A percentile compares a stretch with the other conserved stretches of the same genome.
Evolutionary conservation across 2,888 invertebrate species (phyloP).

Genomic region (Syritta pipiens): DNA sequence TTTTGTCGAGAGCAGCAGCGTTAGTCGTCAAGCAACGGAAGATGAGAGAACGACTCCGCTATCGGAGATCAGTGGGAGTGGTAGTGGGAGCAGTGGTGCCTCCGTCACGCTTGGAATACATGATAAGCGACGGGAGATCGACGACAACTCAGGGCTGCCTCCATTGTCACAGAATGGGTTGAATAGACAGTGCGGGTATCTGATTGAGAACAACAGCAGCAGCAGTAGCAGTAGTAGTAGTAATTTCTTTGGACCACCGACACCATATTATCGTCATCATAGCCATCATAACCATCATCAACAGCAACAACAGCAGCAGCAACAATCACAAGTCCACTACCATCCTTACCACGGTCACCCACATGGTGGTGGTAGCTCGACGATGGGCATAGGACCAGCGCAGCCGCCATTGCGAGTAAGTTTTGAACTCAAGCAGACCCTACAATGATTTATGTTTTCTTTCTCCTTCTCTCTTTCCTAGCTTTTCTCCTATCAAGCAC

Average conservation of each 20-base stretch:
- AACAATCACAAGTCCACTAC: slow-evolving; percentile 63
- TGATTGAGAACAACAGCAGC: slow-evolving; percentile 54
- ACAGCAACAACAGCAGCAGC: slow-evolving; percentile 66
- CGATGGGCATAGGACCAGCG: slow-evolving; percentile 53
- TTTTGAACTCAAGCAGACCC: slow-evolving; percentile 1
- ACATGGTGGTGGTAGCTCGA: slow-evolving; percentile 26
- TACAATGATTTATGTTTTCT: not conserved
- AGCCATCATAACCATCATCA: slow-evolving; percentile 52
- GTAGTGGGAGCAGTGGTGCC: not conserved
- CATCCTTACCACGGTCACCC: slow-evolving; percentile 35
- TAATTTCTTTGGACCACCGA: slow-evolving; percentile 61
- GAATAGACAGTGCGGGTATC: slow-evolving; percentile 43
- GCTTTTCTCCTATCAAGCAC: slow-evolving; percentile 75
- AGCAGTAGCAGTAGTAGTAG: slow-evolving; percentile 48
- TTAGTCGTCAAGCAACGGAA: slow-evolving; percentile 15
- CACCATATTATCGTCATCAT: slow-evolving; percentile 54
- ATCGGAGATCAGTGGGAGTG: slow-evolving; percentile 29
- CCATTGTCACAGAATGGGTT: slow-evolving; percentile 14
- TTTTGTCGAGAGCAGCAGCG: slow-evolving; percentile 24
- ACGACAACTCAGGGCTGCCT: slow-evolving; percentile 9
- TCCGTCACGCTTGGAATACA: not conserved
- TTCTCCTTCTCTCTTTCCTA: slow-evolving; percentile 48
- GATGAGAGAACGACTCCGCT: slow-evolving; percentile 31
- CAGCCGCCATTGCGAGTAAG: slow-evolving; percentile 77
- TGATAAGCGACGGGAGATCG: slow-evolving; percentile 19